Conservation (phyloP, 2,113 vertebrate species). For the Ursus arctos region DNA sequence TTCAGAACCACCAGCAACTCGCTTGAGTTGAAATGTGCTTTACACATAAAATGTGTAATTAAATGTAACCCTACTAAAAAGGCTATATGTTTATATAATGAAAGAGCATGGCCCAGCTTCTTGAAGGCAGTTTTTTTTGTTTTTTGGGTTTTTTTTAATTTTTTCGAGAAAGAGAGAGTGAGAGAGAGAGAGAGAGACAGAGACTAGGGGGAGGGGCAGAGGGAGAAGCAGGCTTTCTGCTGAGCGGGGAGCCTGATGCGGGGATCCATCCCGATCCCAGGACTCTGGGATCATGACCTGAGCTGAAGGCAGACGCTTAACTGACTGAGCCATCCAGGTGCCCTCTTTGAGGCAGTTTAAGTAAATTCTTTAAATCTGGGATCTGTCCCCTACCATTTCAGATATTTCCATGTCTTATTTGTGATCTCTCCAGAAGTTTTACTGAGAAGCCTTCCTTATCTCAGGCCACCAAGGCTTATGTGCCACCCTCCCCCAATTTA, state of each 20-base stretch:
- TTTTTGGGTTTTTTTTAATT: too few species aligned
- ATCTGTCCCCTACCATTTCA: neutral
- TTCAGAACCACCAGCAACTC: neutral
- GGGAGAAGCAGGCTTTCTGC: too few species aligned
- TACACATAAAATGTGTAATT: neutral
- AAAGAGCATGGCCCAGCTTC: neutral
- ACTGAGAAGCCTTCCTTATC: neutral
- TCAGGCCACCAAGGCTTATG: neutral
- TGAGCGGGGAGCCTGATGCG: too few species aligned
- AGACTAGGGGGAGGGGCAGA: too few species aligned
- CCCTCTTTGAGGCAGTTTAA: neutral
- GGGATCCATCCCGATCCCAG: fast-evolving
- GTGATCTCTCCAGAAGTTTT: neutral
- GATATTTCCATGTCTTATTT: neutral
- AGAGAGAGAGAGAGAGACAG: too few species aligned
- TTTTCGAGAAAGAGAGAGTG: too few species aligned
- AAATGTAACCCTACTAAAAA: neutral
- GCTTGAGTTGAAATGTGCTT: neutral
- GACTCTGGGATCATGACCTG: too few species aligned
- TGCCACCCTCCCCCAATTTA: too few species aligned
- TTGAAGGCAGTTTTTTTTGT: neutral
- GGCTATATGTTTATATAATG: neutral
- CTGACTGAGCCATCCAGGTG: too few species aligned
- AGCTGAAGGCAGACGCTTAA: too few species aligned
- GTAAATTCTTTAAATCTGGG: neutral